Percentiles rank a stretch among this genome's conserved stretches.
These are phyloP conservation scores for Calonectris borealis DNA, from an alignment of 2,113 vertebrate species.

Conservation along the genomic window DNA sequence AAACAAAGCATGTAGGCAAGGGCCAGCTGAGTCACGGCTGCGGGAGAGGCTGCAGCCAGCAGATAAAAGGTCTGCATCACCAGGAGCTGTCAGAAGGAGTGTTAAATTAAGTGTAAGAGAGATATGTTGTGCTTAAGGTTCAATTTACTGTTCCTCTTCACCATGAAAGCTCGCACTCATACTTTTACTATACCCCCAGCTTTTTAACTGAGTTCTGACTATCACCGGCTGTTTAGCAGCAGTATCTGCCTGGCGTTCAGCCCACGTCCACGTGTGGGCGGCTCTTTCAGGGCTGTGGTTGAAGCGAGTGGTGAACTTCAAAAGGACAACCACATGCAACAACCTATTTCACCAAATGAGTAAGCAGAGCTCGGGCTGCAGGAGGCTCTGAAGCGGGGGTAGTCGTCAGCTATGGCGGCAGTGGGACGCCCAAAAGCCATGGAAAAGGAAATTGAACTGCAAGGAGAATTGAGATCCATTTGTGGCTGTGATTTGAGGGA, in stretches of 20 bases:
- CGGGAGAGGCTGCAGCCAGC: not conserved
- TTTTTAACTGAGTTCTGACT: not conserved
- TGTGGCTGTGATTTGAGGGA: not conserved
- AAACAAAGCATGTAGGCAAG: not conserved
- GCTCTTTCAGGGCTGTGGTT: not conserved
- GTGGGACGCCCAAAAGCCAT: not conserved
- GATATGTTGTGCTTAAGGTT: not conserved
- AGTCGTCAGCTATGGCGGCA: fast-evolving
- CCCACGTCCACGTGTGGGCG: fast-evolving
- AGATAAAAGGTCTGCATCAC: not conserved
- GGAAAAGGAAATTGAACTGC: not conserved
- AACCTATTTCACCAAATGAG: not conserved
- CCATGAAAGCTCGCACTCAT: not conserved
- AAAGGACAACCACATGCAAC: not conserved
- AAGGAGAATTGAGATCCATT: not conserved
- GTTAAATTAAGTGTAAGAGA: constrained; percentile 6
- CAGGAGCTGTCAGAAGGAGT: not conserved
- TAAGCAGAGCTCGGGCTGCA: not conserved
- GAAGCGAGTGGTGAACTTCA: not conserved
- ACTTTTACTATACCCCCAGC: not conserved
- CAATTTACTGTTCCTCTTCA: not conserved
- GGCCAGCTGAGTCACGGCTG: not conserved
- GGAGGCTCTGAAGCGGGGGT: not conserved
- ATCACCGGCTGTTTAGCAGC: not conserved
- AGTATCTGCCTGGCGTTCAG: not conserved